These are phyloP conservation scores for Pinna nobilis DNA, from an alignment of 1,140 invertebrate species.

Conservation along the genomic window DNA sequence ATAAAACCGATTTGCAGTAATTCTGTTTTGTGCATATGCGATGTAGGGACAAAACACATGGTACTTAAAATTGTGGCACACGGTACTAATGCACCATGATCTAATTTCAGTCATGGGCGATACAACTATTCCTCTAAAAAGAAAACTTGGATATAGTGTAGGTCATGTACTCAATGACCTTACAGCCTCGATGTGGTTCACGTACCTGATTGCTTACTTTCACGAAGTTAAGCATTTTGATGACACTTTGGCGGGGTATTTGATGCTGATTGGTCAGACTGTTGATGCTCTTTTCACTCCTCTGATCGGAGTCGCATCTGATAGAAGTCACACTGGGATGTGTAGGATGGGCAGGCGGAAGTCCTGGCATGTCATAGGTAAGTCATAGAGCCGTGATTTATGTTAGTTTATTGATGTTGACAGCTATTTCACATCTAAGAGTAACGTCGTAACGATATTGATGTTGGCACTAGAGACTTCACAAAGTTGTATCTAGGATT, in stretches of 20 bases:
- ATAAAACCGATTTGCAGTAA: too few species aligned
- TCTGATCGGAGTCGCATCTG: conserved; percentile 90
- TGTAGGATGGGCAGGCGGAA: conserved; percentile 88
- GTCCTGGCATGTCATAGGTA: conserved; percentile 93
- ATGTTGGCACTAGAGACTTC: too few species aligned
- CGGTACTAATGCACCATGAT: too few species aligned
- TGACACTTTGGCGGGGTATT: conserved; percentile 82
- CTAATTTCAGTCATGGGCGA: background rate
- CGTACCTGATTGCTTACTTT: conserved; percentile 93
- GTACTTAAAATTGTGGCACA: too few species aligned
- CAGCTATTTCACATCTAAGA: too few species aligned
- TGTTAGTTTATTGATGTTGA: too few species aligned
- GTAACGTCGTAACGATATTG: too few species aligned
- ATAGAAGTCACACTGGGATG: conserved; percentile 80
- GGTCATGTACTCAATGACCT: conserved; percentile 96
- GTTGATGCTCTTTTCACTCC: conserved; percentile 92
- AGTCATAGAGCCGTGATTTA: too few species aligned
- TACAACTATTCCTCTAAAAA: background rate
- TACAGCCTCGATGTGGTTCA: conserved; percentile 97
- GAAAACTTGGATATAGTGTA: conserved; percentile 74
- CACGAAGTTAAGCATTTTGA: conserved; percentile 85
- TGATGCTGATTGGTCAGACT: conserved; percentile 74
- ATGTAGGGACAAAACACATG: too few species aligned
- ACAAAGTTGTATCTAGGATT: too few species aligned
- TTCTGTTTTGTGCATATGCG: too few species aligned